Evolutionary conservation across 2,888 invertebrate genomes (phyloP).

Genomic region (Crepidodera aurea): DNA sequence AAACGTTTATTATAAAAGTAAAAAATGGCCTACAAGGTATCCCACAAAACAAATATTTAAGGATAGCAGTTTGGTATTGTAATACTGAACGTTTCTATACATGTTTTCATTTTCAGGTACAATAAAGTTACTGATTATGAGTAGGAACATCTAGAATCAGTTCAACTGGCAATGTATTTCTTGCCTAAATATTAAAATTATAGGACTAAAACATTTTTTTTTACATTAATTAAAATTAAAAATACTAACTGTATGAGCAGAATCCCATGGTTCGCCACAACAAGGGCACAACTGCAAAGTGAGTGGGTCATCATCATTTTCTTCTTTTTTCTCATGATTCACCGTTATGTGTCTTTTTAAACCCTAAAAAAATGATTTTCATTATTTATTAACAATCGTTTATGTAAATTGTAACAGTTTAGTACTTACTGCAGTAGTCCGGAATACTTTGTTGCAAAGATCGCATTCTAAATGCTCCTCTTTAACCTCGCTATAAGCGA

Average conservation of each 20-base stretch:
- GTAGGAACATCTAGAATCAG: no score
- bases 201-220: no score
- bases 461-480: slow-evolving; percentile 49
- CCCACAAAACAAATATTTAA: no score
- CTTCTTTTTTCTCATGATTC: slow-evolving; percentile 46
- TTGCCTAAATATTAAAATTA: no score
- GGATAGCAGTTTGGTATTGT: no score
- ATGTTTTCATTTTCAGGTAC: no score
- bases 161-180: no score
- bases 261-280: slow-evolving; percentile 66
- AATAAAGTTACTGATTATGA: no score
- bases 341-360: slow-evolving; percentile 59
- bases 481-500: slow-evolving; percentile 22
- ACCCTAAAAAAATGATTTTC: slow-evolving; percentile 49
- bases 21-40: no score
- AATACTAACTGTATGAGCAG: slow-evolving; percentile 63
- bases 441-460: slow-evolving; percentile 53
- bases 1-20: background rate
- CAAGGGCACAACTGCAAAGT: slow-evolving; percentile 65
- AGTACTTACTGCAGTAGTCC: slow-evolving; percentile 54
- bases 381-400: background rate
- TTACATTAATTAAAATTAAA: no score
- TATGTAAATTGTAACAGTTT: background rate
- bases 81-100: no score
- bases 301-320: slow-evolving; percentile 54